A percentile compares a stretch with the other conserved stretches of the same genome.
These are phyloP conservation scores for Anthopleura xanthogrammica DNA, from an alignment of 92 coral and sea anemone species.

Conservation along the genomic window DNA sequence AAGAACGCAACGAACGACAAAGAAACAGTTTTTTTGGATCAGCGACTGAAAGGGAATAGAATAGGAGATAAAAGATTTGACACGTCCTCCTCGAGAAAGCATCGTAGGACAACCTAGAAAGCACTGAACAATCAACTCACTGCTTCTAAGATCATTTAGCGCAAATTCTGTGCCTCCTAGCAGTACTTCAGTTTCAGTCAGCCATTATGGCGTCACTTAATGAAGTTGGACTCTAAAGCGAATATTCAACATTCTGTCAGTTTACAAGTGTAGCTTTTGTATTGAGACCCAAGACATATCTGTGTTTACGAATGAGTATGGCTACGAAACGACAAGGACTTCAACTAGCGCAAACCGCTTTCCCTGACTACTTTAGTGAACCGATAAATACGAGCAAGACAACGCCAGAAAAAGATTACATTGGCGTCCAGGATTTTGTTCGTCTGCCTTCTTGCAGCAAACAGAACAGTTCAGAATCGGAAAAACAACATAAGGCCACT, in stretches of 20 bases:
- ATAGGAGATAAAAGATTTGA: background rate
- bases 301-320: background rate
- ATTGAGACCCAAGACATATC: background rate
- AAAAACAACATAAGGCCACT: slow-evolving; percentile 27
- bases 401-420: slow-evolving; percentile 6
- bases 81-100: background rate
- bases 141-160: background rate
- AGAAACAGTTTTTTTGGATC: background rate
- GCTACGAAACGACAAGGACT: slow-evolving; percentile 25
- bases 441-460: slow-evolving; percentile 21
- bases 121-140: background rate
- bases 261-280: background rate
- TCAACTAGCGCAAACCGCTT: slow-evolving; percentile 27
- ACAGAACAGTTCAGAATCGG: slow-evolving; percentile 14
- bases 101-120: no score
- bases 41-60: slow-evolving; percentile 1
- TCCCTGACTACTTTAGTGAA: slow-evolving; percentile 33
- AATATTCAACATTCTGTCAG: background rate
- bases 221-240: slow-evolving; percentile 6
- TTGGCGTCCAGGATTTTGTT: slow-evolving; percentile 25
- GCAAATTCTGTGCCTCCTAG: background rate
- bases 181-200: background rate
- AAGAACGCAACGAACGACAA: background rate
- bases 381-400: slow-evolving; percentile 8
- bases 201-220: slow-evolving; percentile 5